Evolutionary conservation across 1,140 invertebrate genomes (phyloP).

Genomic region (Drosophila hydei): DNA sequence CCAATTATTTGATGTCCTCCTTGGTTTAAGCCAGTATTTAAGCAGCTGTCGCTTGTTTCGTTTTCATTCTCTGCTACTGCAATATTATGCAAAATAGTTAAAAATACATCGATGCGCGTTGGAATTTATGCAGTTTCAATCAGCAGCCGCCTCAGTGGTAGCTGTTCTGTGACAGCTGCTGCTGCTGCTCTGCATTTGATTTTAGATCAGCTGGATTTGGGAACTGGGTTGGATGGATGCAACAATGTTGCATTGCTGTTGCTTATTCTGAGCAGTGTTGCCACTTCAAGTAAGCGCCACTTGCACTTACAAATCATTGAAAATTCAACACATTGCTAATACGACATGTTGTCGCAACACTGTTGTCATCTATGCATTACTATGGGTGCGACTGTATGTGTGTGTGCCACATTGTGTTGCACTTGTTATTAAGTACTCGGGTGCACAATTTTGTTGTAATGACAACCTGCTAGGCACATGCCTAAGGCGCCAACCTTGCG

Average conservation of each 20-base stretch:
- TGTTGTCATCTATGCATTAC: constrained; percentile 47
- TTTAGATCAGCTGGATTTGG: neutral
- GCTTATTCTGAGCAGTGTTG: constrained; percentile 33
- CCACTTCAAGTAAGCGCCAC: constrained; percentile 52
- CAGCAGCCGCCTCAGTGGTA: constrained; percentile 2
- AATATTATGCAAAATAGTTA: constrained; percentile 64
- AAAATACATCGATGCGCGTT: constrained; percentile 59
- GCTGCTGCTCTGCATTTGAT: constrained; percentile 28
- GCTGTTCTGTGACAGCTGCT: constrained; percentile 34
- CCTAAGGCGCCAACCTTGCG: constrained; percentile 73
- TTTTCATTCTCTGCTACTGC: neutral
- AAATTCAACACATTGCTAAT: constrained; percentile 80
- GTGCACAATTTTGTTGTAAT: constrained; percentile 79
- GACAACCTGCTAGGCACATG: constrained; percentile 79
- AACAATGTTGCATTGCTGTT: constrained; percentile 54
- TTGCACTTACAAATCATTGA: constrained; percentile 77
- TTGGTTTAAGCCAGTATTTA: constrained; percentile 1
- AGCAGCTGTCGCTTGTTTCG: constrained; percentile 6
- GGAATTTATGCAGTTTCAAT: constrained; percentile 65
- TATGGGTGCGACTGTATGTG: constrained; percentile 1
- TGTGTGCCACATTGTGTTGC: constrained; percentile 71
- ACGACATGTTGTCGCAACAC: constrained; percentile 68
- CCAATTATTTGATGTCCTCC: constrained; percentile 3
- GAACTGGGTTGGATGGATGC: neutral
- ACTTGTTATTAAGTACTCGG: constrained; percentile 80